Percentiles rank a stretch among this genome's conserved stretches.
These are phyloP conservation scores for Scaptomyza graminum DNA, from an alignment of 1,140 invertebrate genomes.

Conservation along the genomic window DNA sequence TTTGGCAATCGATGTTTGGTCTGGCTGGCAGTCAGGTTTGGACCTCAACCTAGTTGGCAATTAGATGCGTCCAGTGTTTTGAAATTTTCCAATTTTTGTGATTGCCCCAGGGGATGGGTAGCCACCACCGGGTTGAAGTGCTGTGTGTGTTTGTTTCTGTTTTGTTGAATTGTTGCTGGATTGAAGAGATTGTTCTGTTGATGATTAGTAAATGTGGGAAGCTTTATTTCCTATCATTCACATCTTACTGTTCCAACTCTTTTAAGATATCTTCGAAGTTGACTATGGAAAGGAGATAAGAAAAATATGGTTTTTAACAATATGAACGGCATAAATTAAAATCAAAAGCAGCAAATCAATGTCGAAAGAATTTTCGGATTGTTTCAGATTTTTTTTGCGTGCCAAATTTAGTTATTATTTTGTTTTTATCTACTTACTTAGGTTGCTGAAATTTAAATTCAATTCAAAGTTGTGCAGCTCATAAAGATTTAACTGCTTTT, in stretches of 20 bases:
- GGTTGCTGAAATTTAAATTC: constrained; percentile 13
- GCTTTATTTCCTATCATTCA: not conserved
- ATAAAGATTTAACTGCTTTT: constrained; percentile 23
- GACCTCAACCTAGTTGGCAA: constrained; percentile 19
- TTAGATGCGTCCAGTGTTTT: constrained; percentile 22
- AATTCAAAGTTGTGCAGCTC: constrained; percentile 47
- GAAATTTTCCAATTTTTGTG: constrained; percentile 32
- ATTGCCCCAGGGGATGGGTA: constrained; percentile 14
- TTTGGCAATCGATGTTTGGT: constrained; percentile 29
- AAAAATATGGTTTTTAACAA: not conserved
- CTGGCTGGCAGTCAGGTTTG: not conserved
- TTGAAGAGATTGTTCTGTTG: too few relatives aligned
- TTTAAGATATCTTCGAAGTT: constrained; percentile 20
- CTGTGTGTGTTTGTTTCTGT: constrained; percentile 22
- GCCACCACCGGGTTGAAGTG: too few relatives aligned
- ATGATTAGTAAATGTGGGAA: not conserved
- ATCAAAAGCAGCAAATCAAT: too few relatives aligned
- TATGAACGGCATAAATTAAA: too few relatives aligned
- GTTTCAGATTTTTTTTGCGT: too few relatives aligned
- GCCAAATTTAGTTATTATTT: too few relatives aligned
- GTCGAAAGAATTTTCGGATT: too few relatives aligned
- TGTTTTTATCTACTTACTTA: constrained; percentile 35
- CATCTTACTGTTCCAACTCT: not conserved
- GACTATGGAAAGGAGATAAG: constrained; percentile 1
- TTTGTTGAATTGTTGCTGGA: constrained; percentile 23